Evolutionary conservation across 2,888 invertebrate genomes (phyloP).

Genomic region (Formica aserva): DNA sequence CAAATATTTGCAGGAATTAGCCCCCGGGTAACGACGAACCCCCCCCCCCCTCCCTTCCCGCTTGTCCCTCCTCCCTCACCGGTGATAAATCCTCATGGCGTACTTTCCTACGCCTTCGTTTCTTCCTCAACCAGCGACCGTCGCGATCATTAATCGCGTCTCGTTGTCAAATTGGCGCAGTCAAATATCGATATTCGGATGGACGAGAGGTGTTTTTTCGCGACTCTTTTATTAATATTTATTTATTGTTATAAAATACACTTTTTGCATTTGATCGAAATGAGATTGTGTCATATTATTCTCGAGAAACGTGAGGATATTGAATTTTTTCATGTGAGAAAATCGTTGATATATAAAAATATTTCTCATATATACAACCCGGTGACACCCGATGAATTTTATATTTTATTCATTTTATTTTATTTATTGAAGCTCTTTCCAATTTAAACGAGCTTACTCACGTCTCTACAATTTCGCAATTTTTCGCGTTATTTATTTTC

Average conservation of each 20-base stretch:
- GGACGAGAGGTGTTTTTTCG: neutral
- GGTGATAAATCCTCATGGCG: conserved; percentile 63
- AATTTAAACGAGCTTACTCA: conserved; percentile 32
- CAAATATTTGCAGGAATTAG: conserved; percentile 84
- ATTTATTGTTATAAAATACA: neutral
- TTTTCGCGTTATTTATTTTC: conserved; percentile 28
- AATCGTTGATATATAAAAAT: conserved; percentile 16
- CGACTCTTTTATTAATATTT: neutral
- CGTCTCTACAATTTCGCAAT: conserved; percentile 24
- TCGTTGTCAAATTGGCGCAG: conserved; percentile 33
- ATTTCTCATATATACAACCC: neutral
- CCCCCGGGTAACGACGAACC: conserved; percentile 67
- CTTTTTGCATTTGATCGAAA: neutral
- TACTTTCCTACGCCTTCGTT: conserved; percentile 66
- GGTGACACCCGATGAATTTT: conserved; percentile 1
- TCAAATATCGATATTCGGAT: neutral
- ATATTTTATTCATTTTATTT: conserved; percentile 32
- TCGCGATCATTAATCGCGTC: conserved; percentile 60
- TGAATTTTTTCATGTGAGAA: neutral
- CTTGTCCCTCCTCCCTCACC: neutral
- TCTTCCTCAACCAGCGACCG: conserved; percentile 41
- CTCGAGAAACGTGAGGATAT: neutral
- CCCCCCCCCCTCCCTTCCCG: conserved; percentile 16
- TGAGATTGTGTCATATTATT: neutral
- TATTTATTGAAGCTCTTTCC: conserved; percentile 18